phyloP scores from a whole-genome alignment of 2,888 invertebrate genomes.

The Gibbula magus region DNA sequence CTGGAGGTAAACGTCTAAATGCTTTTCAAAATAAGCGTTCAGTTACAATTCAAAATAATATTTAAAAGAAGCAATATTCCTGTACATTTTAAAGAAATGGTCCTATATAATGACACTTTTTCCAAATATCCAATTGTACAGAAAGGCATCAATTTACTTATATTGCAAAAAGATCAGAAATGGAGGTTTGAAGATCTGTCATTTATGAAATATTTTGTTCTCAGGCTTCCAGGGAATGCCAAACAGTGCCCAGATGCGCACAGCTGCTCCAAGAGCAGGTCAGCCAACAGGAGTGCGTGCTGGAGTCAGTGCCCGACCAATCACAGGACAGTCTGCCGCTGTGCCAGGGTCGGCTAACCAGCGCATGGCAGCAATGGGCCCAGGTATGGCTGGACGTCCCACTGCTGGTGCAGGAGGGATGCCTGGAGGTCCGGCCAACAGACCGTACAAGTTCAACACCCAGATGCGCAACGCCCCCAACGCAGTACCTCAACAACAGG shows the following conservation, averaged over 20 bases:
- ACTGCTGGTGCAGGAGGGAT: constrained; percentile 37
- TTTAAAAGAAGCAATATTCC: not conserved
- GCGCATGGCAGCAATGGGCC: constrained; percentile 20
- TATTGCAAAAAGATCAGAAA: too few species aligned
- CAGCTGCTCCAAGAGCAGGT: constrained; percentile 52
- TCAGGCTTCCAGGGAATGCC: constrained; percentile 49
- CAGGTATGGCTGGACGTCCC: constrained; percentile 22
- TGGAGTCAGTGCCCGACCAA: constrained; percentile 82
- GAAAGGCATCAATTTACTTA: too few species aligned
- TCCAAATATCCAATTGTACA: not conserved
- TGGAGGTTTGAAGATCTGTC: too few species aligned
- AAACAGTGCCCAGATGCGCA: constrained; percentile 55
- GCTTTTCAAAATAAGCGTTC: too few species aligned
- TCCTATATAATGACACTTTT: not conserved
- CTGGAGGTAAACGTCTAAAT: constrained; percentile 49
- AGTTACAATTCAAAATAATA: not conserved
- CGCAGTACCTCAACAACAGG: constrained; percentile 34
- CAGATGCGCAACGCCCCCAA: constrained; percentile 44
- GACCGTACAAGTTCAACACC: constrained; percentile 41
- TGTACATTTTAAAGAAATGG: not conserved
- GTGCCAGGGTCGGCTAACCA: constrained; percentile 81
- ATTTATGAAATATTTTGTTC: too few species aligned
- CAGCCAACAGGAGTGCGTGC: constrained; percentile 40
- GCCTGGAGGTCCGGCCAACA: constrained; percentile 42
- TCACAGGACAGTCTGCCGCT: constrained; percentile 80